These are phyloP conservation scores for Poeciliopsis retropinna DNA, from an alignment of 2,113 vertebrate species.

Conservation along the genomic window DNA sequence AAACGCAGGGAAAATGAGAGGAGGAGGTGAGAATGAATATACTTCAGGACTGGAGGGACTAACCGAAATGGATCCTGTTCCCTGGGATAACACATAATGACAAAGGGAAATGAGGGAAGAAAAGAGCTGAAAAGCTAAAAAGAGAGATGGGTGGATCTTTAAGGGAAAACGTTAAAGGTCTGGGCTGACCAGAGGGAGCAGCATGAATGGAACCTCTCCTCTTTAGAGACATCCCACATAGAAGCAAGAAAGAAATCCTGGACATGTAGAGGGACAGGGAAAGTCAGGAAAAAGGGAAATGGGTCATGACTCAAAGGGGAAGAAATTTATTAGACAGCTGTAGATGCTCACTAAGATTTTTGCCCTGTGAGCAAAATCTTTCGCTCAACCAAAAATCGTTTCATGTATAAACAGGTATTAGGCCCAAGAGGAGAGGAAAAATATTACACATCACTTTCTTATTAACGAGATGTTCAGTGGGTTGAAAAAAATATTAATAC, in stretches of 20 bases:
- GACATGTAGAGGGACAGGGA: conserved; percentile 14
- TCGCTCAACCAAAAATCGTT: background rate
- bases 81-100: conserved; percentile 44
- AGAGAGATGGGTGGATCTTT: conserved; percentile 17
- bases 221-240: conserved; percentile 36
- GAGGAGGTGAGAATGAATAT: conserved; percentile 28
- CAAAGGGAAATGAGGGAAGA: conserved; percentile 31
- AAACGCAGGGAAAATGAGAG: conserved; percentile 32
- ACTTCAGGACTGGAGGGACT: conserved; percentile 22
- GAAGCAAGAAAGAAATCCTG: conserved; percentile 20
- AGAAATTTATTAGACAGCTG: conserved; percentile 47
- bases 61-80: conserved; percentile 34
- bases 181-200: conserved; percentile 9
- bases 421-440: background rate
- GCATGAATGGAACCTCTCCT: conserved; percentile 13
- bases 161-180: conserved; percentile 23
- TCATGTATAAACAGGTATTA: background rate
- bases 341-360: conserved; percentile 52
- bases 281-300: conserved; percentile 20
- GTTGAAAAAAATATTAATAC: background rate
- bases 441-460: accelerated
- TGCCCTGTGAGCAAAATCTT: conserved; percentile 37
- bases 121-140: conserved; percentile 12
- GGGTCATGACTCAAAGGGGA: conserved; percentile 37
- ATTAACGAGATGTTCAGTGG: background rate